Conservation (phyloP, 2,888 invertebrate genomes). For the Pemphredon lugubris region DNA sequence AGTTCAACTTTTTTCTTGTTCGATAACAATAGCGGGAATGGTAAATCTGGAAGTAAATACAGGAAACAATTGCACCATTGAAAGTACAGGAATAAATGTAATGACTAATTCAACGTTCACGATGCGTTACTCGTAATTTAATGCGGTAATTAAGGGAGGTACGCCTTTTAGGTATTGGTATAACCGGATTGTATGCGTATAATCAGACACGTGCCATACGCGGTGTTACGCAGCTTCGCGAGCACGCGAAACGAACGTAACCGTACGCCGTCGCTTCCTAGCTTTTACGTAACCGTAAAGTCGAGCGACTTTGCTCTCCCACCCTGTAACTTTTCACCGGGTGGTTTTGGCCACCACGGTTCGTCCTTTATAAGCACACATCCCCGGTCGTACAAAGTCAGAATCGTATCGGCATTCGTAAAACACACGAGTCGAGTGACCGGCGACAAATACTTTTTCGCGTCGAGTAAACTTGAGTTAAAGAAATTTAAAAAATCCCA, state of each 20-base stretch:
- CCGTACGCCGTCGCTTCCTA: conserved; percentile 71
- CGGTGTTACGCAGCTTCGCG: conserved; percentile 48
- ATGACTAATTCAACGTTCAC: no score
- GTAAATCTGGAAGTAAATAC: no score
- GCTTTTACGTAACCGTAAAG: conserved; percentile 73
- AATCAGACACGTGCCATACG: conserved; percentile 22
- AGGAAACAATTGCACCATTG: no score
- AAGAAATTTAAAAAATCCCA: conserved; percentile 17
- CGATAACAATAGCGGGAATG: no score
- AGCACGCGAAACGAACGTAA: conserved; percentile 65
- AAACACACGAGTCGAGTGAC: conserved; percentile 63
- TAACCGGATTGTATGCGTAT: background rate
- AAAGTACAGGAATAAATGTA: no score
- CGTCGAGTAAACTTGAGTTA: background rate
- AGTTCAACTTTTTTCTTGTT: no score
- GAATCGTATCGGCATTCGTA: conserved; percentile 74
- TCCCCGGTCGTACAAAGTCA: conserved; percentile 72
- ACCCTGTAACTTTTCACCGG: conserved; percentile 70
- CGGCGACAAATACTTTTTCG: background rate
- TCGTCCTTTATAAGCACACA: conserved; percentile 80
- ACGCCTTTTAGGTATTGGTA: background rate
- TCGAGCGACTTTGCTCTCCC: conserved; percentile 64
- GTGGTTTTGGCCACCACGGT: conserved; percentile 73
- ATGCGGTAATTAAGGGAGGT: conserved; percentile 6
- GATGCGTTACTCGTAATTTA: background rate